Conservation (phyloP, 2,888 invertebrate species). For the Rhingia campestris region DNA sequence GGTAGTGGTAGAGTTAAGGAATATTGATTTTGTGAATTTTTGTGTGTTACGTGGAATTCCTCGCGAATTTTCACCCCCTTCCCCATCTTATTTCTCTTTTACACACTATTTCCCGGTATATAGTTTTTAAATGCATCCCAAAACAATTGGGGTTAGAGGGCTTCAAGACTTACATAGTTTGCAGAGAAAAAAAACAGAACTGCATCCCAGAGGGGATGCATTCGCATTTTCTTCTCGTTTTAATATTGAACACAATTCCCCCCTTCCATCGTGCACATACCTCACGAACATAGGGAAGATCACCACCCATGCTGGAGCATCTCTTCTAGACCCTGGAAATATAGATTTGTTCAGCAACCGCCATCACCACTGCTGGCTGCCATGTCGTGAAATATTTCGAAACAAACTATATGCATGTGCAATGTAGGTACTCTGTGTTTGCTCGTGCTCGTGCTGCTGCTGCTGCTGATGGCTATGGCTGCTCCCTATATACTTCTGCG, state of each 20-base stretch:
- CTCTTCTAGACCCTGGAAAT: constrained; percentile 67
- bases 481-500: constrained; percentile 58
- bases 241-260: constrained; percentile 43
- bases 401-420: constrained; percentile 61
- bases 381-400: constrained; percentile 68
- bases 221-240: constrained; percentile 35
- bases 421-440: constrained; percentile 11
- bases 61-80: constrained; percentile 58
- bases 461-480: constrained; percentile 34
- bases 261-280: constrained; percentile 29
- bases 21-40: constrained; percentile 73
- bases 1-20: constrained; percentile 69
- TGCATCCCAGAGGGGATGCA: constrained; percentile 3
- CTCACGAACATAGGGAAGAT: constrained; percentile 47
- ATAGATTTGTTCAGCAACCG: constrained; percentile 59
- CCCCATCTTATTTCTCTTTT: constrained; percentile 13
- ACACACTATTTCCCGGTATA: constrained; percentile 23
- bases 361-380: constrained; percentile 21
- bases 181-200: constrained; percentile 22
- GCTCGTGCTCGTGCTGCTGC: constrained; percentile 5
- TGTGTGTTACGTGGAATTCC: constrained; percentile 72
- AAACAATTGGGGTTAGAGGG: constrained; percentile 26
- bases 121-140: constrained; percentile 31
- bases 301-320: constrained; percentile 42
- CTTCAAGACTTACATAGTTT: constrained; percentile 37